Evolutionary conservation across 64 coral and sea anemone genomes (phyloP), one percentile per base, ranked within the genome.

Genomic region (Anthopleura sola): DNA sequence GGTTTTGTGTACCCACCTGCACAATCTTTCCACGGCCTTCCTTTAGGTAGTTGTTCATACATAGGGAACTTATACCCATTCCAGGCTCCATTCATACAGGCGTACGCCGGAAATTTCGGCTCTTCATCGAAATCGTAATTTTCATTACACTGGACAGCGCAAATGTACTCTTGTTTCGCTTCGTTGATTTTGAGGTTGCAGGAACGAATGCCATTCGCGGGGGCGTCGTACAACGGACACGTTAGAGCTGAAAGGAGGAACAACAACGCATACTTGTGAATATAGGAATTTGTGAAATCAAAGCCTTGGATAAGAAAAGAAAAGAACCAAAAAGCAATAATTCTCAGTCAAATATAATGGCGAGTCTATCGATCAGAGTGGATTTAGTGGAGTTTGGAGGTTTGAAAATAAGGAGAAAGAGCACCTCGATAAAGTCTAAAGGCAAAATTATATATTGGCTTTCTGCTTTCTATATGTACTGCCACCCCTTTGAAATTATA

Each of bases 141-240:
- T 6, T 83, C 44, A 17, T 50, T 83, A 19, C 80, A 83, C 24
- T 83, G 80, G 16, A 83, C 48, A 13, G 20, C 37, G 48, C 80
- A 83, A 7, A 83, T 29, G 44, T 49, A 49, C 47, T 83, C 44
- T 23, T 55, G 40, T 16, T 26, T 51, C 5, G 26, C 51, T 13
- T 18, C 38, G 28, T 50, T 26, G 21, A 51, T 11, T 14, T 49
- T 55, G 80, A 83, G 54, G 47, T 83, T 83, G 47, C 80, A 83
- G 7, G 51, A 36, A 21, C 80, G 80, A 17, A 55, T 83, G 6
- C 80, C 80, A 23, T 49, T 49, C 12, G 1, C 80, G 3, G 80
- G 80, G 21, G 80, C 47, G 19, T 83, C 80, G 51, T 83, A 83
- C 28, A 83, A 31, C 15, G 80, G 33, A n/a, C 80, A 83, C 40